These are phyloP conservation scores for Agonopterix heracliana DNA, from an alignment of 2,888 invertebrate species.

Conservation along the genomic window DNA sequence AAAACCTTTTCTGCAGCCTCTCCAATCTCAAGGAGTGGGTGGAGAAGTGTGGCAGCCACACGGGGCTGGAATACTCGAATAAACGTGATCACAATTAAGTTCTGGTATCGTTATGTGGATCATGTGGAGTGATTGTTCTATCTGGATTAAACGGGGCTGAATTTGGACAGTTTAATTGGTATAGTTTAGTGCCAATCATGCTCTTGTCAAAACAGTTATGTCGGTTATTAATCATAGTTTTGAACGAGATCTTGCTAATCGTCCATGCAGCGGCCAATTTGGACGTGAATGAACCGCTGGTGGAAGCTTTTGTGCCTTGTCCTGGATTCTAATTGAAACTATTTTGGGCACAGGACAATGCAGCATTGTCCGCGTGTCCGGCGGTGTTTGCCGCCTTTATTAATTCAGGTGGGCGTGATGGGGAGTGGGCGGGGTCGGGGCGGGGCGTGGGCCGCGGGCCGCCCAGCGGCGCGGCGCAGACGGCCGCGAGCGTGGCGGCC, in stretches of 20 bases:
- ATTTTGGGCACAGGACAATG: constrained; percentile 73
- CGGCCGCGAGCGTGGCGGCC: constrained; percentile 28
- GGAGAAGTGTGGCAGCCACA: too few species aligned
- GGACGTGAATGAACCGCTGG: constrained; percentile 57
- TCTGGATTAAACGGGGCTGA: too few species aligned
- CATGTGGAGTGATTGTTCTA: too few species aligned
- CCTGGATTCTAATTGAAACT: constrained; percentile 74
- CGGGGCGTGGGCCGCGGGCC: constrained; percentile 39
- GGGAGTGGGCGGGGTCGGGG: constrained; percentile 47
- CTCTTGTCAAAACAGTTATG: too few species aligned
- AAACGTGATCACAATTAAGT: too few species aligned
- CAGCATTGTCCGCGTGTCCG: constrained; percentile 73
- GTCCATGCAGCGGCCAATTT: constrained; percentile 58
- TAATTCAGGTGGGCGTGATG: constrained; percentile 70
- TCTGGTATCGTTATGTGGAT: too few species aligned
- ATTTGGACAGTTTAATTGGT: too few species aligned
- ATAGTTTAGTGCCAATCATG: too few species aligned
- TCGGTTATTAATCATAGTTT: constrained; percentile 18
- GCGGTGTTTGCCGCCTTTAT: constrained; percentile 73
- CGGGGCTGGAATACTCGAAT: too few species aligned
- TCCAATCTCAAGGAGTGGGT: too few species aligned
- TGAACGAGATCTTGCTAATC: constrained; percentile 40
- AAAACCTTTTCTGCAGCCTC: too few species aligned
- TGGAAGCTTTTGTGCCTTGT: constrained; percentile 64
- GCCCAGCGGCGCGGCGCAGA: constrained; percentile 47